Conservation (phyloP, 2,797 vertebrate genomes). For the Coregonus suidteri region DNA sequence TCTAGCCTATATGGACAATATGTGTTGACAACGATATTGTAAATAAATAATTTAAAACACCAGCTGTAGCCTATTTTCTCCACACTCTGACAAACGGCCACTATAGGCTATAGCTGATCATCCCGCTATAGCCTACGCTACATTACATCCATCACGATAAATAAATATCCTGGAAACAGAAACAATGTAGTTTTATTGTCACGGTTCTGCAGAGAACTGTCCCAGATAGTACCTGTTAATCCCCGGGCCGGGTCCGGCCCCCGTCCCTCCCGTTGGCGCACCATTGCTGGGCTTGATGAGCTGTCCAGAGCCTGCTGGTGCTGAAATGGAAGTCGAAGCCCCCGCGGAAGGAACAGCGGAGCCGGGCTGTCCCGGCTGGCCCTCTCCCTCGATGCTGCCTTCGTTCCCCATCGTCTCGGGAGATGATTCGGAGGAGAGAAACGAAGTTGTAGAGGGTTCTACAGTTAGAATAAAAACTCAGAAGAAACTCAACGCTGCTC, state of each 20-base stretch:
- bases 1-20: conserved; percentile 38
- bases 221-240: conserved; percentile 79
- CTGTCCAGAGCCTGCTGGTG: conserved; percentile 84
- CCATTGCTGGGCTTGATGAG: conserved; percentile 83
- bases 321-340: conserved; percentile 84
- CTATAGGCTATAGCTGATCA: background rate
- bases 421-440: conserved; percentile 64
- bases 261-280: conserved; percentile 77
- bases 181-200: conserved; percentile 1
- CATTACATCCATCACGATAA: background rate
- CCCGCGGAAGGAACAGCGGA: conserved; percentile 73
- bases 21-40: conserved; percentile 67
- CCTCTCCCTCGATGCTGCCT: conserved; percentile 81
- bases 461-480: conserved; percentile 67
- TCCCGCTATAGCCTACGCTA: background rate
- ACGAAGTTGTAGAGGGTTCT: conserved; percentile 66
- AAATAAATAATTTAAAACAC: conserved; percentile 74
- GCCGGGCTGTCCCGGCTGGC: conserved; percentile 76
- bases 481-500: conserved; percentile 77
- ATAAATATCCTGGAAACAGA: background rate
- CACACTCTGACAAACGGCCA: conserved; percentile 3
- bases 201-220: conserved; percentile 44
- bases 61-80: conserved; percentile 34
- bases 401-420: conserved; percentile 81
- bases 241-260: conserved; percentile 74